Evolutionary conservation across 2,797 vertebrate species (phyloP).

Genomic region (Stomatorhinus walkeri): DNA sequence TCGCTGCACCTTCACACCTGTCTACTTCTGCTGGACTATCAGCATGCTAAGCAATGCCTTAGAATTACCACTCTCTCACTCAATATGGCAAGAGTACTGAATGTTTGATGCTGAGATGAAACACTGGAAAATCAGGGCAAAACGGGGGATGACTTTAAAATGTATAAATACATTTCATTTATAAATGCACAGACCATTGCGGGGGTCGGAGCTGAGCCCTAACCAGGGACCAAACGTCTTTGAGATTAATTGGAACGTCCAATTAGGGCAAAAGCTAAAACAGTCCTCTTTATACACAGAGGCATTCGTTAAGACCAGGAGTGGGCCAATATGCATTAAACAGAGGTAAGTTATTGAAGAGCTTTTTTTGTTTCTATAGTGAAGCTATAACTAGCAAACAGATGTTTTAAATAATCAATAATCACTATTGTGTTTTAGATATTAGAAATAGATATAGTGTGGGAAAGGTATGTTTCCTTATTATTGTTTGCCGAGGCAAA

Average conservation of each 20-base stretch:
- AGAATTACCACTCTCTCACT: neutral
- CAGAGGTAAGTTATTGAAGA: neutral
- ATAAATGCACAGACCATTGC: neutral
- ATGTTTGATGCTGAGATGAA: neutral
- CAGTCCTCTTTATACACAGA: neutral
- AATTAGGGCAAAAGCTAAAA: neutral
- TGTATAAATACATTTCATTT: neutral
- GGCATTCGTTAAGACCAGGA: neutral
- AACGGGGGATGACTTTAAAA: neutral
- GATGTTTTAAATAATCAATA: slow-evolving; percentile 12
- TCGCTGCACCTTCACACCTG: neutral
- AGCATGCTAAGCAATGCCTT: neutral
- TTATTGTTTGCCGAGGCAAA: neutral
- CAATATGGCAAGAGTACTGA: neutral
- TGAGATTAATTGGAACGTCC: neutral
- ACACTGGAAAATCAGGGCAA: neutral
- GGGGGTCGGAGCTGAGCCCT: neutral
- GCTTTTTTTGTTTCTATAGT: neutral
- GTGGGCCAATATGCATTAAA: neutral
- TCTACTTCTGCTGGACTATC: neutral
- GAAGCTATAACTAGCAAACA: neutral
- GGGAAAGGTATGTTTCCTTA: neutral
- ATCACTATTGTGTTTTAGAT: neutral
- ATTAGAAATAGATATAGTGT: neutral
- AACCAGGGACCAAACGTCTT: neutral